Conservation (phyloP, 1,140 invertebrate species). For the Tetramorium simillimum region DNA sequence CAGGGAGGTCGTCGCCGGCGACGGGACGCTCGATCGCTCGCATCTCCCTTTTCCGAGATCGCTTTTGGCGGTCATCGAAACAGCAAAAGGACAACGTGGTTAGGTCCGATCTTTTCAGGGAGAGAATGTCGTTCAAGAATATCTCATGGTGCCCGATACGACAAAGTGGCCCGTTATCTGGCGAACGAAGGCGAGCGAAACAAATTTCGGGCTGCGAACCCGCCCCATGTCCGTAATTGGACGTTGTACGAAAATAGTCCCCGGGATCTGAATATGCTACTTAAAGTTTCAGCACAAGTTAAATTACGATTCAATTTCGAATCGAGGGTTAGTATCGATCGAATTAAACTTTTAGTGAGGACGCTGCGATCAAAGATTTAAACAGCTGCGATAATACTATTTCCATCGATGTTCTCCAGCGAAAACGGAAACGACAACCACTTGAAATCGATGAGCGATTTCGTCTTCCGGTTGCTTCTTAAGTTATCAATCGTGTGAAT, state of each 20-base stretch:
- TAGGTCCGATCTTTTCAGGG: constrained; percentile 29
- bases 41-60: constrained; percentile 27
- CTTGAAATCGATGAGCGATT: constrained; percentile 35
- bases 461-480: constrained; percentile 35
- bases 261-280: constrained; percentile 37
- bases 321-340: constrained; percentile 49
- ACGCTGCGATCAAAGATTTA: constrained; percentile 37
- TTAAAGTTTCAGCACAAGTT: constrained; percentile 55
- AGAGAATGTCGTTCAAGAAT: constrained; percentile 38
- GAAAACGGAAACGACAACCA: constrained; percentile 27
- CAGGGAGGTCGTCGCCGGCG: constrained; percentile 42
- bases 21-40: constrained; percentile 39
- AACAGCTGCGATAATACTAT: constrained; percentile 32
- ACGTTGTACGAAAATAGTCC: constrained; percentile 53
- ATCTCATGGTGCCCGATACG: constrained; percentile 56
- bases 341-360: constrained; percentile 47
- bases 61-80: constrained; percentile 40
- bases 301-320: constrained; percentile 59
- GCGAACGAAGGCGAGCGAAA: constrained; percentile 32
- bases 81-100: constrained; percentile 42
- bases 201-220: constrained; percentile 30
- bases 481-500: constrained; percentile 13
- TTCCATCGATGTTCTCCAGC: constrained; percentile 25
- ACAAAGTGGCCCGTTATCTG: constrained; percentile 59
- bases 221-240: constrained; percentile 35